These are phyloP conservation scores for Alectura lathami DNA, from an alignment of 2,113 vertebrate species.

Conservation along the genomic window DNA sequence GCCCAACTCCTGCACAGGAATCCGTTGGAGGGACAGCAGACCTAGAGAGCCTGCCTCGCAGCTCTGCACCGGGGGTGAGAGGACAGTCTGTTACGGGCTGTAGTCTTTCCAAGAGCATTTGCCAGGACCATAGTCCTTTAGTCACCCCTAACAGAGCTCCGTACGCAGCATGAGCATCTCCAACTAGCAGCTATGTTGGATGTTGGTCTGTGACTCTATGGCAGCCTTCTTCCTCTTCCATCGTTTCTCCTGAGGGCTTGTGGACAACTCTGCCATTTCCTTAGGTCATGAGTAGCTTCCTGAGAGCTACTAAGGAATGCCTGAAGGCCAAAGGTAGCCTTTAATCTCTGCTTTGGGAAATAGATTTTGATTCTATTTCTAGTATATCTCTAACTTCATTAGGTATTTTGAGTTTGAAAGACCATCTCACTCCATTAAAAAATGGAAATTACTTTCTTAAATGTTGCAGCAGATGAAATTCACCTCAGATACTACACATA, in stretches of 20 bases:
- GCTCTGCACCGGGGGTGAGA: background rate
- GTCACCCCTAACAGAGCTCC: background rate
- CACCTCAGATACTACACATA: background rate
- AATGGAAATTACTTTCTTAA: background rate
- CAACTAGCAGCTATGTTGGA: background rate
- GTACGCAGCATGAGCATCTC: background rate
- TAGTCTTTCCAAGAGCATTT: background rate
- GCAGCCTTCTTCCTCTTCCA: background rate
- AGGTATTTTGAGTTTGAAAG: background rate
- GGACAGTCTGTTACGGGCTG: background rate
- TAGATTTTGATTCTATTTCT: background rate
- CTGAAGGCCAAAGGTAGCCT: background rate
- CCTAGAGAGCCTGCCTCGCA: background rate
- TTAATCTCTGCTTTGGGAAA: background rate
- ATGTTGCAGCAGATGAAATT: background rate
- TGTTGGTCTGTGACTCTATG: background rate
- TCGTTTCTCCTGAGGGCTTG: background rate
- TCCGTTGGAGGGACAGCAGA: background rate
- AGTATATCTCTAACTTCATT: background rate
- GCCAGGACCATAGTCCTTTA: rapidly evolving
- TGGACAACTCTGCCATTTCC: background rate
- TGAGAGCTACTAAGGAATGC: background rate
- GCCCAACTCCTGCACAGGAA: background rate
- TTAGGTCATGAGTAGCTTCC: background rate
- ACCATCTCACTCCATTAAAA: background rate